phyloP scores from a whole-genome alignment of 2,113 vertebrate genomes.

The Coryphaenoides rupestris region DNA sequence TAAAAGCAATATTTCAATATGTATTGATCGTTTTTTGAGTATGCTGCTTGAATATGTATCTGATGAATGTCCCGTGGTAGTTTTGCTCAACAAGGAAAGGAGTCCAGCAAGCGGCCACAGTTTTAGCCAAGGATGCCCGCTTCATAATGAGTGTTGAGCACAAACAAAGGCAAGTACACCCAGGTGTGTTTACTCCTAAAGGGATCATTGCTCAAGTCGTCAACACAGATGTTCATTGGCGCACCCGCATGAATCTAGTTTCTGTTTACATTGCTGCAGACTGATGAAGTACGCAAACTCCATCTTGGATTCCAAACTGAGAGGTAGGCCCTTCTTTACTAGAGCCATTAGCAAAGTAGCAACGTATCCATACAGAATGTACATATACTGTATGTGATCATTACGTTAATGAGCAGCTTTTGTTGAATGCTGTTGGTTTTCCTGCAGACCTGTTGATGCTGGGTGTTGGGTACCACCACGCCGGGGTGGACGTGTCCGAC shows the following conservation, averaged over 20 bases:
- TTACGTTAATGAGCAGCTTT: no score
- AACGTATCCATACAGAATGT: no score
- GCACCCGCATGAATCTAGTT: not conserved
- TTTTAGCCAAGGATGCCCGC: constrained; percentile 88
- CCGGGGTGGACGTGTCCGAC: constrained; percentile 88
- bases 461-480: constrained; percentile 94
- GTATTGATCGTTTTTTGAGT: no score
- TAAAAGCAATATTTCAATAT: no score
- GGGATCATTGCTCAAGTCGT: not conserved
- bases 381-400: no score
- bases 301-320: constrained; percentile 85
- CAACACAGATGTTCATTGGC: not conserved
- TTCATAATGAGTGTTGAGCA: constrained; percentile 87
- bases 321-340: constrained; percentile 73
- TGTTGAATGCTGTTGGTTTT: constrained; percentile 19
- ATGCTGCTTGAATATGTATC: not conserved
- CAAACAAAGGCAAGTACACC: constrained; percentile 81
- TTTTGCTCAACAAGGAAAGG: constrained; percentile 98
- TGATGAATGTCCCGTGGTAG: constrained; percentile 66
- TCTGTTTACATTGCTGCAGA: constrained; percentile 56
- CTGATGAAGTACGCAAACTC: constrained; percentile 83
- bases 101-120: constrained; percentile 87
- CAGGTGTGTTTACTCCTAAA: not conserved
- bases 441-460: constrained; percentile 79
- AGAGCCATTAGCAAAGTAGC: no score